phyloP scores from a whole-genome alignment of 2,888 invertebrate genomes.

The Alcis repandata region DNA sequence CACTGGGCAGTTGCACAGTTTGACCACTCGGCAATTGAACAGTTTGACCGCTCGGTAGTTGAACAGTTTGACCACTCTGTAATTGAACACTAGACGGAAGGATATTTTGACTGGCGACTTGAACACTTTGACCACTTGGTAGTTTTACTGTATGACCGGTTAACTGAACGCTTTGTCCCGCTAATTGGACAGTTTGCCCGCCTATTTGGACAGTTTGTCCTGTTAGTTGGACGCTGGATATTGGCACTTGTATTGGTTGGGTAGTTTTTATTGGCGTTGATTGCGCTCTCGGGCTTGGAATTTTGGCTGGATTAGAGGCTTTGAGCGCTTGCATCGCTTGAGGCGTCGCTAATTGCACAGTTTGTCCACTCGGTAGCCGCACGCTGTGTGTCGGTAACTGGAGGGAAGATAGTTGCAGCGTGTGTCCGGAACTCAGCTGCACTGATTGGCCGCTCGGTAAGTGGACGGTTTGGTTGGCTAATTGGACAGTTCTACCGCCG shows the following conservation, averaged over 20 bases:
- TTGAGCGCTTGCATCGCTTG: constrained; percentile 69
- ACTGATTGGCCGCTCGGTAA: constrained; percentile 66
- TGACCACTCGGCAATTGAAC: constrained; percentile 69
- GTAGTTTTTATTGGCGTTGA: constrained; percentile 55
- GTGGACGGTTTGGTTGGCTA: constrained; percentile 71
- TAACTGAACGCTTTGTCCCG: constrained; percentile 75
- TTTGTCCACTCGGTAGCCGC: constrained; percentile 76
- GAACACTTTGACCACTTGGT: constrained; percentile 77
- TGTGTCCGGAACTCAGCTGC: constrained; percentile 66
- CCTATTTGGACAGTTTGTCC: constrained; percentile 74
- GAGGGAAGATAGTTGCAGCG: constrained; percentile 70
- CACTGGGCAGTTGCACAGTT: constrained; percentile 8
- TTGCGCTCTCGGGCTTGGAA: constrained; percentile 59
- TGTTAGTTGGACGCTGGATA: constrained; percentile 72
- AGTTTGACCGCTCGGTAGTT: constrained; percentile 51
- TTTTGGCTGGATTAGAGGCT: constrained; percentile 60
- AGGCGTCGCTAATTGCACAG: constrained; percentile 73
- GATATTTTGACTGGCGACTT: constrained; percentile 70
- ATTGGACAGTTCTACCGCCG: constrained; percentile 74
- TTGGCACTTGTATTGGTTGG: constrained; percentile 71
- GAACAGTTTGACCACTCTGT: constrained; percentile 58
- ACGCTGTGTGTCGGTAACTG: constrained; percentile 76
- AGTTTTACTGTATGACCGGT: constrained; percentile 82
- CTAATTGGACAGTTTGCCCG: constrained; percentile 76
- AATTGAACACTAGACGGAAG: constrained; percentile 70